Conservation (phyloP, 2,888 invertebrate species). For the Sussaba pulchella region DNA sequence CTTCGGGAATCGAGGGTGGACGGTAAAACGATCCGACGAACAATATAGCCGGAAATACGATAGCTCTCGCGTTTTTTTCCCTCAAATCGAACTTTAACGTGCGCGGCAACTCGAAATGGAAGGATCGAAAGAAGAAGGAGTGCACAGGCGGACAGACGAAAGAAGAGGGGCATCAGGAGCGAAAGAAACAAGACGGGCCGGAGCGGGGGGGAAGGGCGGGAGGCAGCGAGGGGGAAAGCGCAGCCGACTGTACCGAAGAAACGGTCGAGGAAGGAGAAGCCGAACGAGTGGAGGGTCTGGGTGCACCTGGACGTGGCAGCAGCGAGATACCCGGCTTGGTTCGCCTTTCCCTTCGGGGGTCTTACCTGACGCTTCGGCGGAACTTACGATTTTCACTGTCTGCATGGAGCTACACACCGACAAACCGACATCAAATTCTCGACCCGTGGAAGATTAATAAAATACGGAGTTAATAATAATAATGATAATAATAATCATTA, state of each 20-base stretch:
- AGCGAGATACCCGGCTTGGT: conserved; percentile 65
- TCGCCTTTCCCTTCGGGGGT: conserved; percentile 79
- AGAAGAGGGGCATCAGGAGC: conserved; percentile 37
- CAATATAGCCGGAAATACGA: conserved; percentile 5
- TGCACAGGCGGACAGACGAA: conserved; percentile 27
- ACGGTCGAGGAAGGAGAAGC: conserved; percentile 30
- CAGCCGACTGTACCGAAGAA: conserved; percentile 23
- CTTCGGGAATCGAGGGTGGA: conserved; percentile 13
- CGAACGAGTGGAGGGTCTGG: conserved; percentile 76
- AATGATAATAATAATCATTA: no score
- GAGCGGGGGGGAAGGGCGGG: no score
- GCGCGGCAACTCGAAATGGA: not conserved
- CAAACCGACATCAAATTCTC: no score
- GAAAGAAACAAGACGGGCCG: not conserved
- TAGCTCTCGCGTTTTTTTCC: not conserved
- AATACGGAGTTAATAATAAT: no score
- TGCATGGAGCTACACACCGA: conserved; percentile 8
- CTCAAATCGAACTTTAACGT: conserved; percentile 10
- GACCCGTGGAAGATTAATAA: no score
- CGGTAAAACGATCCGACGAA: not conserved
- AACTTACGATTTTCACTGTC: conserved; percentile 42
- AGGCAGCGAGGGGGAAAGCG: conserved; percentile 39
- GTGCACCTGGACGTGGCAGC: conserved; percentile 76
- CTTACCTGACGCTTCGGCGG: conserved; percentile 70
- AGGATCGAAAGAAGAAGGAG: conserved; percentile 32